Evolutionary conservation across 2,797 vertebrate genomes (phyloP).

Genomic region (Cryptoblepharus egeriae): DNA sequence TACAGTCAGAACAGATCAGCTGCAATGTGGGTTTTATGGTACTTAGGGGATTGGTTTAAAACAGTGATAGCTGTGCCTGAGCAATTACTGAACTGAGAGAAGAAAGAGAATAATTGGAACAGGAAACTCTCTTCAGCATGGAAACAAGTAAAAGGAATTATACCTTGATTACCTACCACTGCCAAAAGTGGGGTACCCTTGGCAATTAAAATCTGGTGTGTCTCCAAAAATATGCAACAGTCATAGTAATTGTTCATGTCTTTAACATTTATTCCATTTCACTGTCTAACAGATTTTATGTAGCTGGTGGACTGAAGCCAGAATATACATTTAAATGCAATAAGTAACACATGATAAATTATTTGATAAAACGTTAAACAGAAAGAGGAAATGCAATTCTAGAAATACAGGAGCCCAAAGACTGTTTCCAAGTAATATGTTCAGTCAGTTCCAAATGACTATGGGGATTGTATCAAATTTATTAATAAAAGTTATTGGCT

Average conservation of each 20-base stretch:
- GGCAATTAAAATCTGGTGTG: background rate
- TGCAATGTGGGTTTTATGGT: slow-evolving; percentile 9
- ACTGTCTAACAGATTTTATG: background rate
- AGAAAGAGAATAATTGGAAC: slow-evolving; percentile 6
- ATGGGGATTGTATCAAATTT: background rate
- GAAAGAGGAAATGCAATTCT: background rate
- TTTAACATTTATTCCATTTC: background rate
- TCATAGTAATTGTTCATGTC: background rate
- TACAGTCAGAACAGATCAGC: slow-evolving; percentile 30
- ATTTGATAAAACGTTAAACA: background rate
- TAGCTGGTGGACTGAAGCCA: slow-evolving; percentile 2
- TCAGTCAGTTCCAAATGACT: background rate
- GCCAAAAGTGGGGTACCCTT: background rate
- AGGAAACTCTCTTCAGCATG: background rate
- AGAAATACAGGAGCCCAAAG: background rate
- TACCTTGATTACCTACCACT: background rate
- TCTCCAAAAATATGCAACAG: background rate
- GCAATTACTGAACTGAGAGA: slow-evolving; percentile 16
- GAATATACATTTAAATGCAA: background rate
- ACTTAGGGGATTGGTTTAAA: slow-evolving; percentile 35
- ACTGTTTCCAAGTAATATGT: background rate
- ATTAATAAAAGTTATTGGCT: background rate
- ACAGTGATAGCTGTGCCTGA: slow-evolving; percentile 19
- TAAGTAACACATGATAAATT: slow-evolving; percentile 3
- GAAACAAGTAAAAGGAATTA: background rate